Base-by-base conservation (phyloP, 2,113 vertebrate genomes). In the Monopterus albus region DNA sequence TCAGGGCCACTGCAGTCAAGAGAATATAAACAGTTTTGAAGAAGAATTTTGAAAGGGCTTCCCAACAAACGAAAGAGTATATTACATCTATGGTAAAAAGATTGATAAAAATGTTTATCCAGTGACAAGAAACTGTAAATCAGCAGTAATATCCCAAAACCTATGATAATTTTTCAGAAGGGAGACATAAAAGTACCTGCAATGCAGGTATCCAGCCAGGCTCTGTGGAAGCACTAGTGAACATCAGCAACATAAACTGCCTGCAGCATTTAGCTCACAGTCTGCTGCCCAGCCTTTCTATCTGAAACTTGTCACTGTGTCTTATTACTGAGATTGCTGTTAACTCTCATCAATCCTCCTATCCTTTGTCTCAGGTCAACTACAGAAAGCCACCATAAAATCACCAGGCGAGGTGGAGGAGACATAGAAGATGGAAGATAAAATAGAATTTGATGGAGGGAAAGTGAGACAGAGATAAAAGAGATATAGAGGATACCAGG, bases 261-360 rank as follows among this genome's bases (percentile, higher is more conserved):
- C 42, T 35, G 21, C 25, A 29, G 58, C 10, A 1, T n/a, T 29
- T 17, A 47, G 15, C 75, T 55, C 25, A 12, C 75, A 63, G 42
- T 47, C 45, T 20, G 14, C 14, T 7, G 47, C 49, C 38, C 38
- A 25, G 20, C 53, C 29, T 52, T 35, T 6, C 53, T 3, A 43
- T 26, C 47, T 15, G 14, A 75, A 36, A 46, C 21, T 17, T 66
- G 40, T 61, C 55, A 72, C 26, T 15, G 40, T 31, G 56, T 56
- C 69, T 72, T 61, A 79, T 73, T 79, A 73, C 35, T 23, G n/a
- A 68, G 49, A 50, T 26, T 36, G 35, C 29, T 73, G 62, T 62
- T 55, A 43, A 36, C 56, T 36, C 43, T 35, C 21, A 36, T 57
- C 26, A 18, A 28, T 38, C 43, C 35, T 20, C 17, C 21, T n/a